Base-by-base conservation (phyloP, 2,888 invertebrate genomes). In the Pocota personata region DNA sequence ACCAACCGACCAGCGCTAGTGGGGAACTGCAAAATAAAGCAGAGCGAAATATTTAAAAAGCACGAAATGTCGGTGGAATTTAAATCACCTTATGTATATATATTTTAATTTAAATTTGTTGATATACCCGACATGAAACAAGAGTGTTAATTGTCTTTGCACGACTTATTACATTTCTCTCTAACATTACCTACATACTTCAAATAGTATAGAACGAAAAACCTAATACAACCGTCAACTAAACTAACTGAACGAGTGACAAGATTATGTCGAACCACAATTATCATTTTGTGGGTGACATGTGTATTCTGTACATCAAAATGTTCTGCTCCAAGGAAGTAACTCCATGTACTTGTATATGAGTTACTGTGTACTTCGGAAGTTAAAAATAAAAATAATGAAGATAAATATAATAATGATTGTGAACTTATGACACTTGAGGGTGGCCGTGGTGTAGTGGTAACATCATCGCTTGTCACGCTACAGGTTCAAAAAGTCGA, bases 81-180 rank as follows among this genome's bases (percentile, higher is more conserved):
- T 6, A 40, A 58, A 69, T 50, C 37, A 64, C 50, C 50, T 50
- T 14, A 40, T n/a, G 10, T 78, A 24, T 24, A 4, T 24, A 24
- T 4, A 24, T 78, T 71, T 19, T 55, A 78, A 60, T 72, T 72
- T 55, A 62, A 78, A 78, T 64, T 64, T 72, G 32, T 40, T 27
- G 52, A 62, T 62, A 78, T 43, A 57, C 46, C 24, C 6, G 62
- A 27, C 24, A 57, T 78, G 72, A 21, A 72, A 78, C 72, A 78
- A 78, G 78, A 72, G 78, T 72, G 78, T 78, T 78, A 78, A 78
- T 79, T 66, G 64, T 64, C 55, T 48, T 73, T 79, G 57, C 79
- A 64, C 48, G 64, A 48, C 73, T 60, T 64, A 37, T 37, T 52
- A 72, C 35, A 66, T 79, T 73, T 35, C 46, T 21, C 52, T 75